Evolutionary conservation across 2,888 invertebrate species (phyloP).

Genomic region (Kryphioiulus occultus): DNA sequence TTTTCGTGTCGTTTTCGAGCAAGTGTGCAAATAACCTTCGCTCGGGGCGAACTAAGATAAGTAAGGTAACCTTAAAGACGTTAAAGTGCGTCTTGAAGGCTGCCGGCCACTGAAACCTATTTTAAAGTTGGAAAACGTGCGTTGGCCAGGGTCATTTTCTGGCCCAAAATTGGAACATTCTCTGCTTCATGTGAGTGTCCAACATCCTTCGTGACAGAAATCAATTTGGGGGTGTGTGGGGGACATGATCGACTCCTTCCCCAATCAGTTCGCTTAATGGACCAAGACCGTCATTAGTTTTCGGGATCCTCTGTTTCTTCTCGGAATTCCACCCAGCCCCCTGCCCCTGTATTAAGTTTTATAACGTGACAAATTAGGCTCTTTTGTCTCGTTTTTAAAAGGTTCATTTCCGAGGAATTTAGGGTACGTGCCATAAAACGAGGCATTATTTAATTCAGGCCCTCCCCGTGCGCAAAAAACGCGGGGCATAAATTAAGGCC

Average conservation of each 20-base stretch:
- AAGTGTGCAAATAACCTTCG: neutral
- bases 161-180: neutral
- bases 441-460: conserved; percentile 6
- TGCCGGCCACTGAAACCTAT: neutral
- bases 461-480: conserved; percentile 10
- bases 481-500: conserved; percentile 14
- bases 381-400: conserved; percentile 30
- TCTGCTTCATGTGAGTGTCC: no score
- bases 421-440: conserved; percentile 25
- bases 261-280: neutral
- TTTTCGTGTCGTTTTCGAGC: neutral
- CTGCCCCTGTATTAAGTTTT: neutral
- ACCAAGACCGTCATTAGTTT: neutral
- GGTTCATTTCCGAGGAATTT: conserved; percentile 36
- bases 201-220: no score
- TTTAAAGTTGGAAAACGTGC: neutral
- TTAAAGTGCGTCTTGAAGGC: neutral
- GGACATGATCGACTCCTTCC: neutral
- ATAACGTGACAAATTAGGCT: conserved; percentile 40
- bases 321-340: neutral
- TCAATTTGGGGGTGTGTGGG: neutral
- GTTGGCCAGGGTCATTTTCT: neutral
- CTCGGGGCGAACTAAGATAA: neutral
- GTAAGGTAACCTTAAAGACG: neutral
- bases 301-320: neutral